Conservation (phyloP, 2,888 invertebrate genomes). For the Lasius platythorax region DNA sequence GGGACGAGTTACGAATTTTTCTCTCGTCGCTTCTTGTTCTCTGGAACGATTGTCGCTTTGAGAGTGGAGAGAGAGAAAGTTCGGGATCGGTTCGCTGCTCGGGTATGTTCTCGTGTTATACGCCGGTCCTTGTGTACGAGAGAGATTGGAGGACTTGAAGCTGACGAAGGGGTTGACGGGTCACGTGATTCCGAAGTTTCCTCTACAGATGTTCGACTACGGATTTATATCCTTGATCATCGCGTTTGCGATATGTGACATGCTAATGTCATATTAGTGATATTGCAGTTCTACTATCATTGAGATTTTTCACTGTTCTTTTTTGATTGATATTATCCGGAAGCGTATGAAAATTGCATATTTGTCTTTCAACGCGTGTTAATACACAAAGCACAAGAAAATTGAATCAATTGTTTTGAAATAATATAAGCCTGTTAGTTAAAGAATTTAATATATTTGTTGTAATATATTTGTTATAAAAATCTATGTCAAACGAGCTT, state of each 20-base stretch:
- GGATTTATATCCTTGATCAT: constrained; percentile 24
- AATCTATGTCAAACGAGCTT: neutral
- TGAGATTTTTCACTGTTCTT: neutral
- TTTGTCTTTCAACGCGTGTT: neutral
- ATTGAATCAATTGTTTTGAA: neutral
- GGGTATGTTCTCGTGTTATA: constrained; percentile 40
- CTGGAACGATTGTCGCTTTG: constrained; percentile 17
- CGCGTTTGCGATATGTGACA: neutral
- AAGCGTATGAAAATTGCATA: neutral
- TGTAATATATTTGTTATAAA: neutral
- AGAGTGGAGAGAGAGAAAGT: constrained; percentile 29
- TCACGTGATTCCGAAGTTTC: constrained; percentile 46
- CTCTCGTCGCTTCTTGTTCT: constrained; percentile 29
- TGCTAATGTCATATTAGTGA: neutral
- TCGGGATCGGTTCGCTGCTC: constrained; percentile 21
- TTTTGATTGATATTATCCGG: neutral
- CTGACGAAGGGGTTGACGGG: constrained; percentile 18
- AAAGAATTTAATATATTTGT: neutral
- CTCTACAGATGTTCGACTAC: neutral
- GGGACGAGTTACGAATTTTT: constrained; percentile 43
- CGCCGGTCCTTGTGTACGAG: neutral
- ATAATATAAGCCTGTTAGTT: neutral
- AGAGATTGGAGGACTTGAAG: constrained; percentile 40
- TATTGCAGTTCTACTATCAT: neutral
- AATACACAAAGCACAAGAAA: neutral